Evolutionary conservation across 2,113 vertebrate species (phyloP).

Genomic region (Seriola quinqueradiata): DNA sequence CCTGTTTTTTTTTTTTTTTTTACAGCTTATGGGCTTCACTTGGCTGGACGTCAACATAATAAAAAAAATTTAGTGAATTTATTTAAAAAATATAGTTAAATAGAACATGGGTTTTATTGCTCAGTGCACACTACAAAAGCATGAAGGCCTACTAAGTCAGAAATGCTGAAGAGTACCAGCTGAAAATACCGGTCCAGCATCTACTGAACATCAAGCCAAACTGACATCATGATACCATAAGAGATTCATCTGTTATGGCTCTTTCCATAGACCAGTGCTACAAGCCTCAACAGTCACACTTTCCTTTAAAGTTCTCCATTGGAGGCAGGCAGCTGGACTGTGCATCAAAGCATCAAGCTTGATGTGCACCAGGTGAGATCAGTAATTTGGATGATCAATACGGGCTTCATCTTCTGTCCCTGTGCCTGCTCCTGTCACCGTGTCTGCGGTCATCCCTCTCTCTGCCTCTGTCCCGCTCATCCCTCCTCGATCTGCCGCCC

Average conservation of each 20-base stretch:
- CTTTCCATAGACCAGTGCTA: not conserved
- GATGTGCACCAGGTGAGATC: not conserved
- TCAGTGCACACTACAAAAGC: not conserved
- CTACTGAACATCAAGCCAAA: not conserved
- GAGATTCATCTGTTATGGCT: not conserved
- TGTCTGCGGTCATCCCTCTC: slow-evolving; percentile 79
- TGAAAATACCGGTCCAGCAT: not conserved
- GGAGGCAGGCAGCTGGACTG: not conserved
- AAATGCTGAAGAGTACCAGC: not conserved
- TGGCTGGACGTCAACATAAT: not conserved
- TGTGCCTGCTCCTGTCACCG: slow-evolving; percentile 79
- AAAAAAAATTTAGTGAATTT: too few relatives aligned
- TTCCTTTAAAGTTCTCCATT: not conserved
- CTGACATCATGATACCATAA: not conserved
- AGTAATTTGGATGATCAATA: not conserved
- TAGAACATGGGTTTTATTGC: not conserved
- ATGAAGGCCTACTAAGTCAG: not conserved
- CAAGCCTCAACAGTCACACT: not conserved
- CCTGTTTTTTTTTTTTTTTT: not conserved
- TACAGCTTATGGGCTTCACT: not conserved
- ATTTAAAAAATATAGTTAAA: too few relatives aligned
- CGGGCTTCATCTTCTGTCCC: slow-evolving; percentile 73
- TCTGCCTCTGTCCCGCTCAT: slow-evolving; percentile 80
- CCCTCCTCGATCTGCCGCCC: slow-evolving; percentile 78
- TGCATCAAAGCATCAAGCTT: not conserved